These are phyloP conservation scores for Oenanthe melanoleuca DNA, from an alignment of 2,113 vertebrate genomes.

Conservation along the genomic window DNA sequence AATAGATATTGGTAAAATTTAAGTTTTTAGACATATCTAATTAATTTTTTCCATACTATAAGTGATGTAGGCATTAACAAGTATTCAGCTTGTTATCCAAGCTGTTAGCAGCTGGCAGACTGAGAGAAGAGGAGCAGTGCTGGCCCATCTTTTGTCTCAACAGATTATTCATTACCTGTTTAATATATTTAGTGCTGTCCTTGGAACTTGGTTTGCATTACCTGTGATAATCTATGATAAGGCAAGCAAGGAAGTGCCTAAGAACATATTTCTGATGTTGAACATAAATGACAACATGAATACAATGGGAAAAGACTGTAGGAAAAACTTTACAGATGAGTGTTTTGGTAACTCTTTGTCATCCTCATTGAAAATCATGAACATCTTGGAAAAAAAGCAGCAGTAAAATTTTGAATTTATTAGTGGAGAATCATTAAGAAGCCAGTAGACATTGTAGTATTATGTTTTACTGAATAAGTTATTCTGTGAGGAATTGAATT, in stretches of 20 bases:
- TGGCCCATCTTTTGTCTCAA: background rate
- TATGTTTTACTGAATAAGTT: background rate
- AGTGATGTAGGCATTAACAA: background rate
- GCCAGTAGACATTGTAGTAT: background rate
- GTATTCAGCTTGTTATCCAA: background rate
- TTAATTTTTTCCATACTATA: background rate
- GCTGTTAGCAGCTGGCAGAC: background rate
- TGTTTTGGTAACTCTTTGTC: background rate
- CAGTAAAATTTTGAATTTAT: background rate
- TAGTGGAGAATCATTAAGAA: background rate
- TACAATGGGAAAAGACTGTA: background rate
- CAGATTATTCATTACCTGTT: conserved; percentile 15
- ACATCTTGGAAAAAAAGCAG: background rate
- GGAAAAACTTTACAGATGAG: background rate
- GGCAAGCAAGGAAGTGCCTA: background rate
- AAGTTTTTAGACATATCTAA: background rate
- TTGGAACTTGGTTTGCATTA: conserved; percentile 24
- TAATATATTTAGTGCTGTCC: background rate
- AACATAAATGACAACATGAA: background rate
- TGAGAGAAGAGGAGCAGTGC: background rate
- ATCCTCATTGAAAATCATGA: background rate
- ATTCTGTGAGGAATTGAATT: background rate
- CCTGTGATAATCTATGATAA: background rate
- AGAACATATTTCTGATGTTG: conserved; percentile 30
- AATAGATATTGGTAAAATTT: background rate